Evolutionary conservation across 2,888 invertebrate species (phyloP), one percentile per base, ranked within the genome.

Genomic region (Corbicula japonica): DNA sequence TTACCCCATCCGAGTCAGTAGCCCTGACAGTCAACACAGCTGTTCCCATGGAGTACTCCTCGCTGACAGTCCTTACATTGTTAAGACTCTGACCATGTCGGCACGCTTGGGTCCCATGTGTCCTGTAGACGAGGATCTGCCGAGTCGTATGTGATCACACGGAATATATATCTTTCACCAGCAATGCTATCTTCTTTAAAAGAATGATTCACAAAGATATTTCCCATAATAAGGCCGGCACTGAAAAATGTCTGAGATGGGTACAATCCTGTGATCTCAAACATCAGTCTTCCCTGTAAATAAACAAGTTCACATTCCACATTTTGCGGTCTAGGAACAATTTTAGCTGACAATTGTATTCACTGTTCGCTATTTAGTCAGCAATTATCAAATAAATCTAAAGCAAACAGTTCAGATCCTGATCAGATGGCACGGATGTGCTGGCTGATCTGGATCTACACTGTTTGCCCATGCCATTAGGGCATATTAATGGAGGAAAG

Each of bases 171-270:
- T 0, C 58, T 50, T 10, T 75, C 80, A n/a, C 85, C 68, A 8
- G 80, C 85, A 38, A 88, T 58, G 21, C 83, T 78, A 69, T 89
- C 89, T 54, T 87, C 82, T 69, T 78, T 81, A 48, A 89, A 69
- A n/a, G 80, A 82, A 28, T 83, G 77, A 26, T 54, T 72, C 3
- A 76, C 63, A 21, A 46, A 69, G 2, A 85, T 60, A 23, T 46
- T 62, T 15, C 90, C 89, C 58, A 84, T 87, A 0, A 71, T 46
- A 21, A 30, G 63, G 52, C 89, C 81, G 18, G 92, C 86, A 30
- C 34, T 60, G 75, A 92, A 92, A 86, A 89, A 88, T 18, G 81
- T 85, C 56, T 87, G 84, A 0, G 89, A 90, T 30, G 91, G 90
- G 60, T 90, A 89, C 26, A 86, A 58, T 5, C 91, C 91, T 65